Percentiles rank a stretch among this genome's conserved stretches.
Evolutionary conservation across 2,888 invertebrate species (phyloP).

Genomic region (Phorcus lineatus): DNA sequence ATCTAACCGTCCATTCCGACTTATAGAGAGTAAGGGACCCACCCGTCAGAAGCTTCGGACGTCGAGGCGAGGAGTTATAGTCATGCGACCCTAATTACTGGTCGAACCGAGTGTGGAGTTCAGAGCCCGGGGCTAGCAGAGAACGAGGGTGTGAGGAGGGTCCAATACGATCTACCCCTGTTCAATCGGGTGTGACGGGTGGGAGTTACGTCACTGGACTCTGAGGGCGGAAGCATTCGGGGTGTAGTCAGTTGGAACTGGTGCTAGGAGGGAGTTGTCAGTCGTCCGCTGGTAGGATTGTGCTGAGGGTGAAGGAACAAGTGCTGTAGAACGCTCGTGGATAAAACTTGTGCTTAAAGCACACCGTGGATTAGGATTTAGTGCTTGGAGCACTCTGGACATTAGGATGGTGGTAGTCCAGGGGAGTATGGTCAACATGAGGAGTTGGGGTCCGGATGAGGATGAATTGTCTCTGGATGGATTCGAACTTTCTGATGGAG

Average conservation of each 20-base stretch:
- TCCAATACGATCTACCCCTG: neutral
- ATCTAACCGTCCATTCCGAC: neutral
- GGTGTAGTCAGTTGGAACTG: neutral
- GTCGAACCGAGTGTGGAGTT: neutral
- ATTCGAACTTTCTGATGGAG: conserved; percentile 6
- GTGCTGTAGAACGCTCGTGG: too few relatives aligned
- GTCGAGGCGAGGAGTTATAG: neutral
- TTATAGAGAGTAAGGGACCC: neutral
- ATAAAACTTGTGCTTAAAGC: too few relatives aligned
- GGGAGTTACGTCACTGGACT: conserved; percentile 5
- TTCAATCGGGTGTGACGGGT: neutral
- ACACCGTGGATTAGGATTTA: too few relatives aligned
- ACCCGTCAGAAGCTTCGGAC: neutral
- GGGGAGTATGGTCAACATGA: neutral
- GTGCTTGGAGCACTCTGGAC: neutral
- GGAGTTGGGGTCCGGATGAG: neutral
- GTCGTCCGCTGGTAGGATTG: neutral
- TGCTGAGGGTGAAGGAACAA: neutral
- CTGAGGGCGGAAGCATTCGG: neutral
- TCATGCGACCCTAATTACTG: conserved; percentile 1
- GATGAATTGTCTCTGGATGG: conserved; percentile 13
- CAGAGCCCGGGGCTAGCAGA: neutral
- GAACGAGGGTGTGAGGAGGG: neutral
- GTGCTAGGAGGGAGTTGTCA: neutral
- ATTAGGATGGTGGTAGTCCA: neutral